Evolutionary conservation across 2,797 vertebrate genomes (phyloP).

Genomic region (Premnoplex brunnescens): DNA sequence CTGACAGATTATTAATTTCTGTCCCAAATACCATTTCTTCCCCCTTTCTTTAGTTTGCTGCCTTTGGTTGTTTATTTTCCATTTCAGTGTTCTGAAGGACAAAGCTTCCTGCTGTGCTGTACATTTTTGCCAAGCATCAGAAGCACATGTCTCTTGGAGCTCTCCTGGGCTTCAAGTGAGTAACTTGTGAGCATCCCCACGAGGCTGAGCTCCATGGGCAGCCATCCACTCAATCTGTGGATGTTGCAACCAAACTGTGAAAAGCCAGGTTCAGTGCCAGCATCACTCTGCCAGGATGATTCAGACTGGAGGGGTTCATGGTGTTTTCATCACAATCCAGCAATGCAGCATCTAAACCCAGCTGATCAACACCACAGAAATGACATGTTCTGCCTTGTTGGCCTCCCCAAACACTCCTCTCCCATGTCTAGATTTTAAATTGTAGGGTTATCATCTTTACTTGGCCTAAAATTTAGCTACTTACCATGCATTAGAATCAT

Average conservation of each 20-base stretch:
- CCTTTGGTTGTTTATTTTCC: fast-evolving
- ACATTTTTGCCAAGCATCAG: neutral
- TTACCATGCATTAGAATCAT: neutral
- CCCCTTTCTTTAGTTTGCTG: neutral
- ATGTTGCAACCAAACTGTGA: neutral
- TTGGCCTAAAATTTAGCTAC: neutral
- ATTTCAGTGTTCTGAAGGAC: neutral
- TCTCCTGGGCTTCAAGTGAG: neutral
- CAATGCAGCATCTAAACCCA: neutral
- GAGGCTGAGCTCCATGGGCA: neutral
- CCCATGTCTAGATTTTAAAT: neutral
- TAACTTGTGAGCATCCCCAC: neutral
- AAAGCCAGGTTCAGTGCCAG: neutral
- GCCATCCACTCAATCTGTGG: neutral
- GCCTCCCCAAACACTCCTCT: neutral
- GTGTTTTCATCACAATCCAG: neutral
- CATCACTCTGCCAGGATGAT: neutral
- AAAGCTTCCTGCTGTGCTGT: neutral
- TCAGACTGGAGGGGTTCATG: neutral
- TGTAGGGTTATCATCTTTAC: neutral
- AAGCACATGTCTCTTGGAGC: neutral
- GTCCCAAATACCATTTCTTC: neutral
- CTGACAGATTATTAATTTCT: neutral
- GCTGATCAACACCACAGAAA: neutral
- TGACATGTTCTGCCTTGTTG: neutral